A percentile compares a stretch with the other conserved stretches of the same genome.
phyloP scores from a whole-genome alignment of 2,888 invertebrate genomes.

The Amphiduros pacificus region DNA sequence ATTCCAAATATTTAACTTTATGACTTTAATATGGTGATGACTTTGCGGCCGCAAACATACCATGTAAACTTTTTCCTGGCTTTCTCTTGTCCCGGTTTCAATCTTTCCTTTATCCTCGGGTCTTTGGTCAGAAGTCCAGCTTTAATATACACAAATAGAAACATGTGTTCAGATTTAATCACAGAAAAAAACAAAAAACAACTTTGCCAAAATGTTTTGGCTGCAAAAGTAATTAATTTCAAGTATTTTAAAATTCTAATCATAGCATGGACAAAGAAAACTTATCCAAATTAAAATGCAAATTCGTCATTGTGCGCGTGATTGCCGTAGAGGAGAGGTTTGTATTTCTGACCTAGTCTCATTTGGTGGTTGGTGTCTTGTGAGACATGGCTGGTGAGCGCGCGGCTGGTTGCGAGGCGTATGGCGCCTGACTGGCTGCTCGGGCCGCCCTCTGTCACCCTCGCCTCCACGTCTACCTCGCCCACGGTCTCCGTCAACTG shows the following conservation, averaged over 20 bases:
- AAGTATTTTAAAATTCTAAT: no score
- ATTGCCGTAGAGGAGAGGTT: no score
- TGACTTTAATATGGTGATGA: no score
- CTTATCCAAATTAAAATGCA: no score
- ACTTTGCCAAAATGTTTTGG: no score
- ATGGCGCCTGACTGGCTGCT: constrained; percentile 87
- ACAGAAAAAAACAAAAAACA: neutral
- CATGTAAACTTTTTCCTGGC: constrained; percentile 90
- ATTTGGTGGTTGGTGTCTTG: constrained; percentile 76
- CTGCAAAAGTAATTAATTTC: no score
- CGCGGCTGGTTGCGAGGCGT: constrained; percentile 83
- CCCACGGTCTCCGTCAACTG: constrained; percentile 76
- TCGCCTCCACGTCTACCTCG: constrained; percentile 80
- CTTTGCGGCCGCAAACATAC: no score
- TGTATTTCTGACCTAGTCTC: constrained; percentile 79
- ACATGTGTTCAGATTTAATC: neutral
- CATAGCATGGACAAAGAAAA: no score
- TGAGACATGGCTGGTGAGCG: constrained; percentile 81
- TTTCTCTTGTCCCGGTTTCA: constrained; percentile 89
- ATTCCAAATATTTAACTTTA: no score
- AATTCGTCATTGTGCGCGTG: no score
- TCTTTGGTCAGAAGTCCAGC: constrained; percentile 86
- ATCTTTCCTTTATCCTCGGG: constrained; percentile 77
- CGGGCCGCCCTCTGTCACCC: constrained; percentile 49
- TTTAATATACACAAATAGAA: constrained; percentile 42